Evolutionary conservation across 2,888 invertebrate genomes (phyloP).

Genomic region (Elgonia sp.): DNA sequence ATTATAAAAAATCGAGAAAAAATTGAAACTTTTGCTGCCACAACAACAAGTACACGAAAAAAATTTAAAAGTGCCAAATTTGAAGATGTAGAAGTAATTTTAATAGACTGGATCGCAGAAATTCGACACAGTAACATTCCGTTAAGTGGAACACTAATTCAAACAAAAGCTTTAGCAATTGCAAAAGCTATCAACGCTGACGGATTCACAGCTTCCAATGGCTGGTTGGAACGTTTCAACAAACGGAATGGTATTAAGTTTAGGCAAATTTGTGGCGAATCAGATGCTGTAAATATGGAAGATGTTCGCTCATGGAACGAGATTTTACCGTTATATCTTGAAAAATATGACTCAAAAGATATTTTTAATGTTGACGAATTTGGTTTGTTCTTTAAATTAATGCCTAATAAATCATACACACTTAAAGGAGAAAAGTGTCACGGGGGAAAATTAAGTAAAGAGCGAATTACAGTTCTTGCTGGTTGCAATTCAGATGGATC

Average conservation of each 20-base stretch:
- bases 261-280: not conserved
- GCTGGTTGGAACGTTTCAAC: not conserved
- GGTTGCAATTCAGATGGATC: constrained; percentile 81
- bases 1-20: too few species aligned
- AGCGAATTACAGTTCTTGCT: constrained; percentile 81
- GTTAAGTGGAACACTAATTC: too few species aligned
- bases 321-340: not conserved
- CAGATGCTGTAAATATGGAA: not conserved
- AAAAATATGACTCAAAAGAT: constrained; percentile 55
- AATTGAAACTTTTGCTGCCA: too few species aligned
- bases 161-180: too few species aligned
- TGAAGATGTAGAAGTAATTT: too few species aligned
- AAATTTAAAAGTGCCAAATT: too few species aligned
- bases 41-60: too few species aligned
- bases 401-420: constrained; percentile 70
- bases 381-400: constrained; percentile 77
- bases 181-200: not conserved
- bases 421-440: constrained; percentile 81
- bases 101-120: too few species aligned
- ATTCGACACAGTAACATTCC: too few species aligned
- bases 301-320: not conserved
- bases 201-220: not conserved
- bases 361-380: constrained; percentile 81
- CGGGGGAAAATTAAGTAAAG: constrained; percentile 83
- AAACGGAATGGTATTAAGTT: not conserved